Conservation (phyloP, 2,113 vertebrate species). For the Pyxicephalus adspersus region DNA sequence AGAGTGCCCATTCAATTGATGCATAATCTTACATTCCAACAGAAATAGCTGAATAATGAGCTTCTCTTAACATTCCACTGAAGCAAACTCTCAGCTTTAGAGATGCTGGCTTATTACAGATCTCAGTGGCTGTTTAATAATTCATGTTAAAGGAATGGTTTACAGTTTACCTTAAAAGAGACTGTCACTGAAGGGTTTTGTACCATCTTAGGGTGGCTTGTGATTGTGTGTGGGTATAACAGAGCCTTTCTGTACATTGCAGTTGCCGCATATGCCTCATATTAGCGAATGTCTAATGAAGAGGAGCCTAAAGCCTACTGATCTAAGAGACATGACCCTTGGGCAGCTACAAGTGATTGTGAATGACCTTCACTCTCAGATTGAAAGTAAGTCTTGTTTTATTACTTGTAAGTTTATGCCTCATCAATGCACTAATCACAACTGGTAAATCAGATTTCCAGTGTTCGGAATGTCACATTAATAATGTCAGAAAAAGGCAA, state of each 20-base stretch:
- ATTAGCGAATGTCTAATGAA: slow-evolving; percentile 99
- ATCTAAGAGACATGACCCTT: slow-evolving; percentile 94
- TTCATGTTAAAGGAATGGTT: not conserved
- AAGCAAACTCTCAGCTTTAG: no score
- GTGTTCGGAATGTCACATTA: no score
- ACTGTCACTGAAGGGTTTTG: not conserved
- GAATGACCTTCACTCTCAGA: slow-evolving; percentile 98
- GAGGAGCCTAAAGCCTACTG: slow-evolving; percentile 91
- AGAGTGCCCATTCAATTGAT: no score
- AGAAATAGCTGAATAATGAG: no score
- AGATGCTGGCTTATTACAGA: not conserved
- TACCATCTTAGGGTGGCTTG: slow-evolving; percentile 20
- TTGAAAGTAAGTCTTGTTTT: slow-evolving; percentile 85
- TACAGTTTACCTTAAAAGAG: not conserved
- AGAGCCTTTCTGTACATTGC: slow-evolving; percentile 16
- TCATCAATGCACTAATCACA: no score
- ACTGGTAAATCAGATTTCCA: no score
- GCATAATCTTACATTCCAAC: no score
- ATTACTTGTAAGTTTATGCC: no score
- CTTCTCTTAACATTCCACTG: no score
- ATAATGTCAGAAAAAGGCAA: no score
- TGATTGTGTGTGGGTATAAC: not conserved
- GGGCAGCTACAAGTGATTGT: slow-evolving; percentile 98
- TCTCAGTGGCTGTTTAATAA: not conserved
- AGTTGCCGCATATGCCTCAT: slow-evolving; percentile 98